Evolutionary conservation across 2,113 vertebrate species (phyloP), one percentile per base, ranked within the genome.

Genomic region (Gymnocephalus cernua): DNA sequence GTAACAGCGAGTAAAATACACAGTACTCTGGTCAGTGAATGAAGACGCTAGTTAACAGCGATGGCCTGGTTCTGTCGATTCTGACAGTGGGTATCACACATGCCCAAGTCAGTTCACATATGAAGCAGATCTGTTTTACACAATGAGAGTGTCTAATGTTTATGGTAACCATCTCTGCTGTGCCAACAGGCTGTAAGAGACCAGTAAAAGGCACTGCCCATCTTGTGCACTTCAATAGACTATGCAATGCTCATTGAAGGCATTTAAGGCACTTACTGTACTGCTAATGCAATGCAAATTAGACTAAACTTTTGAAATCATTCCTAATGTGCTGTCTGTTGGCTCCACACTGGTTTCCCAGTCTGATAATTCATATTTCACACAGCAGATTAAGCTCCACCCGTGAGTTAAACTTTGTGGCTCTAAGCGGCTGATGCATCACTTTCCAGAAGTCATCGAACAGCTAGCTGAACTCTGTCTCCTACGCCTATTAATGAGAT

Each of bases 241-340:
- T n/a, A 14, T 56, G 50, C 23, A 21, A 19, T n/a, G 19, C 35
- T 77, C 62, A 59, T 64, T 72, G 44, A 63, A 66, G 38, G 53
- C 65, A 47, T 82, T 80, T 59, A 63, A 68, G 54, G 23, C 73
- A 63, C 74, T 88, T 73, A 77, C 23, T 61, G 75, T 11, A 3
- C 81, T 61, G 67, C 80, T 86, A 79, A 89, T 84, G 80, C 41
- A 76, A 48, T 3, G 16, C 19, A 41, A 45, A 86, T 89, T 62
- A 74, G 64, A 54, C 1, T 0, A 57, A 48, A 65, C 61, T 29
- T 56, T 23, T 7, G n/a, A 38, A 75, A 51, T 58, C 38, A 68
- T 83, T 66, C n/a, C 21, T 44, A 19, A 54, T 51, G 57, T 8
- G 45, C 38, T 0, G 44, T 58, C 63, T 50, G 48, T 59, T 4